Conservation (phyloP, 1,140 invertebrate genomes). For the Metaphire vulgaris region DNA sequence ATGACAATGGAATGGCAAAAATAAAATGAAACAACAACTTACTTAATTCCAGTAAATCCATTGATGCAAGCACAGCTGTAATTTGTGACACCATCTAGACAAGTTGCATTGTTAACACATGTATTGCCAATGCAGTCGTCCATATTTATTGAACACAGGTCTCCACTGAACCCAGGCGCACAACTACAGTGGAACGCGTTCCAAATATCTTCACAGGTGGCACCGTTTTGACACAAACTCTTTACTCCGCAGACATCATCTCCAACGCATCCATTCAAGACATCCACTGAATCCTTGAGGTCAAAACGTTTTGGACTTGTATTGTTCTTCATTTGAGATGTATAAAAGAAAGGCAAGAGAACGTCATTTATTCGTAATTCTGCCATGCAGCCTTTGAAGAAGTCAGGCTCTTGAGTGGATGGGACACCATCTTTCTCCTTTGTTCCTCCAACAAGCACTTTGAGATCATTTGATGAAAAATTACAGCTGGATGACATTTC, state of each 20-base stretch:
- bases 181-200: conserved; percentile 62
- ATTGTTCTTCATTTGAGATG: conserved; percentile 42
- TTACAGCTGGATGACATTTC: background rate
- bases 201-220: conserved; percentile 56
- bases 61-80: conserved; percentile 39
- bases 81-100: conserved; percentile 35
- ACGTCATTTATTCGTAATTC: conserved; percentile 76
- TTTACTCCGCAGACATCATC: conserved; percentile 26
- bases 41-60: conserved; percentile 42
- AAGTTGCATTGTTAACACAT: conserved; percentile 38
- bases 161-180: conserved; percentile 57
- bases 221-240: conserved; percentile 32
- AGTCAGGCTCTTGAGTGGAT: conserved; percentile 3
- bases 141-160: conserved; percentile 62
- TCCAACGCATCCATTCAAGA: conserved; percentile 24
- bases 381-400: conserved; percentile 79
- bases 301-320: conserved; percentile 40
- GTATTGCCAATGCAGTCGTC: conserved; percentile 23
- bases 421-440: no score
- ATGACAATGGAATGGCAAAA: no score
- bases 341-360: conserved; percentile 78
- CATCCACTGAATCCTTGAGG: conserved; percentile 17
- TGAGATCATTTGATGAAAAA: background rate
- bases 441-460: background rate
- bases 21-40: no score